Evolutionary conservation across 2,113 vertebrate genomes (phyloP), one percentile per base, ranked within the genome.

Genomic region (Pachycephala philippinensis): DNA sequence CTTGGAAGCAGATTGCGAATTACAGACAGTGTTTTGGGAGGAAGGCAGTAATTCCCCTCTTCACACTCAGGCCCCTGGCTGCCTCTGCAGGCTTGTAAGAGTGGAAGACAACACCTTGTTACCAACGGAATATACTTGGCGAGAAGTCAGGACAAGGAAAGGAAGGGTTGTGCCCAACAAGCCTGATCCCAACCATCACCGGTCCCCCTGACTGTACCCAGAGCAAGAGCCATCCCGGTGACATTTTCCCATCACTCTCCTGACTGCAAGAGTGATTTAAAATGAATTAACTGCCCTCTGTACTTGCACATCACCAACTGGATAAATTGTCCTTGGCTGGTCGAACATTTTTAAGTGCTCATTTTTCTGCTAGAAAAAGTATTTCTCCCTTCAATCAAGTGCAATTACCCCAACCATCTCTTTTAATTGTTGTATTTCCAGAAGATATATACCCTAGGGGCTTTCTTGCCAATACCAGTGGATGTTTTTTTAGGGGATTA

Each of bases 331-430:
- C 56, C 31, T 95, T 21, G 16, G 74, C 90, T 95, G 79, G 78
- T 28, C 20, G 1, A 87, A 80, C 83, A 77, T 87, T 94, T 96
- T 92, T 71, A 93, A 94, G 86, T 74, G 60, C 52, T 95, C n/a
- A 47, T 96, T 97, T 97, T 95, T 95, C 83, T 96, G 66, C 87
- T 92, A 82, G 66, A 94, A 85, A 77, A 89, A 89, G 13, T 89
- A 68, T 90, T 92, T 89, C 33, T 84, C 59, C 47, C 24, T 87
- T 94, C 83, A 89, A 57, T 95, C 88, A 89, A 90, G 69, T 11
- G 4, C 80, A 93, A 75, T 95, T 93, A 80, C 37, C 30, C 42
- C 49, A 65, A 57, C 15, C 71, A 80, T 45, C 44, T 83, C 65
- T 91, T 90, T 63, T 87, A 95, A 77, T 95, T 26, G 23, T 82